Percentiles rank a stretch among this genome's conserved stretches.
phyloP scores from a whole-genome alignment of 1,140 invertebrate genomes.

The Bombus pascuorum region DNA sequence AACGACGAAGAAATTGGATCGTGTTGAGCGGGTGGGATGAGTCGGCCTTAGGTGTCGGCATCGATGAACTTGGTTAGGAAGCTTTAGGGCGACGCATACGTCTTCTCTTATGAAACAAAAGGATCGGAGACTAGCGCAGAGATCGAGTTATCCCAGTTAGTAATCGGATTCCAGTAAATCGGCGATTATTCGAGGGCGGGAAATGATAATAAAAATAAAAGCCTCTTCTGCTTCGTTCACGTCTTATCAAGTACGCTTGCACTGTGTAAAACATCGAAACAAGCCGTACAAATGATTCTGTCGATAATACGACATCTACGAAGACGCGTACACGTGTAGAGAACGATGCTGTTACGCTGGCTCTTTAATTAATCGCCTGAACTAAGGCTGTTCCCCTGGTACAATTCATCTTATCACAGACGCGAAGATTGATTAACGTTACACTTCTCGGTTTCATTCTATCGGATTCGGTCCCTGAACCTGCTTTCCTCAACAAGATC shows the following conservation, averaged over 20 bases:
- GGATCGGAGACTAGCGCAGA: neutral
- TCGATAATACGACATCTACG: neutral
- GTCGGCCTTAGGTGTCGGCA: slow-evolving; percentile 23
- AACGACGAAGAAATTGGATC: slow-evolving; percentile 67
- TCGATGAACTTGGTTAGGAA: slow-evolving; percentile 31
- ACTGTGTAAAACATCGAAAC: neutral
- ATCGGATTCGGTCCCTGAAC: slow-evolving; percentile 39
- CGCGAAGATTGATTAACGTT: slow-evolving; percentile 56
- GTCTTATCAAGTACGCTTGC: neutral
- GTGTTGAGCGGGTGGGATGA: slow-evolving; percentile 21
- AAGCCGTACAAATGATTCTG: neutral
- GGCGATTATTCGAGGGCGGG: neutral
- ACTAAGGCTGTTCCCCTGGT: slow-evolving; percentile 2
- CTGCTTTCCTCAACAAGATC: slow-evolving; percentile 51
- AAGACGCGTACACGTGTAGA: neutral
- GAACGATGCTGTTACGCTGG: neutral
- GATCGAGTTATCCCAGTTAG: neutral
- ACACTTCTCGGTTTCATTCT: slow-evolving; percentile 50
- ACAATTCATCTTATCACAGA: slow-evolving; percentile 49
- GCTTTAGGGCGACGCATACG: slow-evolving; percentile 26
- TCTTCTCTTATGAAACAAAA: slow-evolving; percentile 25
- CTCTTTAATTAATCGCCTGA: slow-evolving; percentile 35
- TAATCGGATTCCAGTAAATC: neutral
- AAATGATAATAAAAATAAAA: no score
- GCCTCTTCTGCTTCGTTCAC: neutral